Base-by-base conservation (phyloP, 2,113 vertebrate genomes). In the Macroglossus sobrinus region DNA sequence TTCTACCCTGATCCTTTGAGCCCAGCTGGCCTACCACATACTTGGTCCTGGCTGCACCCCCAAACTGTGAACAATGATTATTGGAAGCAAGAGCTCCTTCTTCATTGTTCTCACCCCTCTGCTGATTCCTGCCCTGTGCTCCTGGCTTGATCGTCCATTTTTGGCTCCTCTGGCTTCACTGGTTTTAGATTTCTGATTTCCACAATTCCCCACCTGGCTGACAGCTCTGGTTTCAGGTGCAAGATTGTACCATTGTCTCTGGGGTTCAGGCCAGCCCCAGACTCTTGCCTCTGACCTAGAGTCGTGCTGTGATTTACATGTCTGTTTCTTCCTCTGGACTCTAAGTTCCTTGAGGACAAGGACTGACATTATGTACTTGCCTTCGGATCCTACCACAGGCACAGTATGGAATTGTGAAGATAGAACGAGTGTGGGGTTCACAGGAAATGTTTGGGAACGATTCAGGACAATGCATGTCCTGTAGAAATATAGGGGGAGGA, bases 301-400 rank as follows among this genome's bases (percentile, higher is more conserved):
- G 16, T 24, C 4, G 4, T 5, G 2, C 13, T 3, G 18, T 64
- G 10, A 69, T 69, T 13, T 47, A 12, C 15, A 2, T 3, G 33
- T 21, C 3, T 30, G 1, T 68, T 68, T 76, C 64, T 89, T 43
- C 59, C 71, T 72, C 11, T 21, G 24, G 19, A 55, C 45, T 47
- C 2, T 6, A 38, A 68, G 24, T 43, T 89, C 66, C 74, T 88
- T 28, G 47, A 45, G 21, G n/a, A 50, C 40, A 64, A 74, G n/a
- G 26, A 63, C 13, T 16, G n/a, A 1, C 24, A 1, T 68, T 59
- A 26, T 68, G 66, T 43, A 30, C 64, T 84, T 50, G 71, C 45
- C 71, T 95, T 80, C 24, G 16, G 68, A 26, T 64, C 89, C 50
- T 69, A 71, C 40, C 19, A 18, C 1, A 79, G 68, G 35, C 30